These are phyloP conservation scores for Sipunculus nudus DNA, from an alignment of 2,888 invertebrate genomes.

Conservation along the genomic window DNA sequence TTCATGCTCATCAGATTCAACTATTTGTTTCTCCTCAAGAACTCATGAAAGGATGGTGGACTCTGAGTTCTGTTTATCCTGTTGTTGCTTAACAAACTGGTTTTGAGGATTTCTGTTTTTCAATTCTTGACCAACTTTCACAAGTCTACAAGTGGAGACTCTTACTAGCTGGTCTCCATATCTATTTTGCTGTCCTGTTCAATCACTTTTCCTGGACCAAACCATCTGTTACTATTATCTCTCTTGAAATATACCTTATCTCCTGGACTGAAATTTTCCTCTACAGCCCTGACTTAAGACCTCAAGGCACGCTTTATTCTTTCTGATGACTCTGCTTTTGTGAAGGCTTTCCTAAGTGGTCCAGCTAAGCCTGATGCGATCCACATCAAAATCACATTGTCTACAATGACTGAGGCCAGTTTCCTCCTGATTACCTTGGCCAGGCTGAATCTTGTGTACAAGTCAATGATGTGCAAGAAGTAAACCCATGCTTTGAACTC, in stretches of 20 bases:
- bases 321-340: slow-evolving; percentile 31
- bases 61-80: no score
- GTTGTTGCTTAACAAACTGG: no score
- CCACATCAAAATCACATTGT: background rate
- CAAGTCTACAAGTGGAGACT: background rate
- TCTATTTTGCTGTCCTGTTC: no score
- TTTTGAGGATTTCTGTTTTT: no score
- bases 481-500: background rate
- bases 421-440: slow-evolving; percentile 1
- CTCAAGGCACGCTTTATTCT: slow-evolving; percentile 26
- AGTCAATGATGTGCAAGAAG: background rate
- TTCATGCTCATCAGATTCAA: no score
- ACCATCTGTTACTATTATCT: background rate
- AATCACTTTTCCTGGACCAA: background rate
- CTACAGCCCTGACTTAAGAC: slow-evolving; percentile 20
- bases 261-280: background rate
- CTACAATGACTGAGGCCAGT: background rate
- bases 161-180: no score
- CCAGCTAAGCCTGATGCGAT: slow-evolving; percentile 1
- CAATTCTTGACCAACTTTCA: background rate
- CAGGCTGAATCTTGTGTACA: background rate
- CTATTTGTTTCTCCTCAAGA: no score
- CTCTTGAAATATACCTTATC: background rate
- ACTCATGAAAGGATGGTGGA: no score
- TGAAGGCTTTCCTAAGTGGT: slow-evolving; percentile 20